Evolutionary conservation across 92 coral and sea anemone species (phyloP).

Genomic region (Actinernus sp.): DNA sequence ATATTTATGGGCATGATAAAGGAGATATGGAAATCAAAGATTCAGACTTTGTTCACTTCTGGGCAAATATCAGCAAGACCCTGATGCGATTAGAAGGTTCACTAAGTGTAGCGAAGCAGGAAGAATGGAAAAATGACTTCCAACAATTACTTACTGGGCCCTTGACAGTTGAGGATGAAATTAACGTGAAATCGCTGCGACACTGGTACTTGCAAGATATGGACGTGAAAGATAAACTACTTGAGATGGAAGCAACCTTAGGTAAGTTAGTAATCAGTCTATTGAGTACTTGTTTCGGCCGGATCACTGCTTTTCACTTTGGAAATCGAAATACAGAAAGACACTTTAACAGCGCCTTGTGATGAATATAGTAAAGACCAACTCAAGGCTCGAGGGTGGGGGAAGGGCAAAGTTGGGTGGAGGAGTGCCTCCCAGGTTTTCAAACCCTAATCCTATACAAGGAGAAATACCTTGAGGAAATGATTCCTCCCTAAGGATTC

Average conservation of each 20-base stretch:
- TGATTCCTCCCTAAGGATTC: too few relatives aligned
- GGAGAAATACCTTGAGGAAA: too few relatives aligned
- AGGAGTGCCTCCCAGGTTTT: too few relatives aligned
- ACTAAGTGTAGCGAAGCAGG: conserved; percentile 9
- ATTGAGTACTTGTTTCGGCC: too few relatives aligned
- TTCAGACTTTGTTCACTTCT: conserved; percentile 17
- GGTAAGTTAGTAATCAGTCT: conserved; percentile 8
- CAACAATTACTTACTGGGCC: conserved; percentile 21
- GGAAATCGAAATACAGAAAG: too few relatives aligned
- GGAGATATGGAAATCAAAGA: conserved; percentile 51
- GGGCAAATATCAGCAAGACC: conserved; percentile 45
- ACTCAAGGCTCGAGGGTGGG: too few relatives aligned
- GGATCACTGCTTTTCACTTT: too few relatives aligned
- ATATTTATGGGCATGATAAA: conserved; percentile 38
- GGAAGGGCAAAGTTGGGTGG: too few relatives aligned
- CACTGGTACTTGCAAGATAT: conserved; percentile 53
- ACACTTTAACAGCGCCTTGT: too few relatives aligned
- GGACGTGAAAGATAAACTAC: conserved; percentile 28
- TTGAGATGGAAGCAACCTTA: conserved; percentile 8
- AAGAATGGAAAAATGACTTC: conserved; percentile 32
- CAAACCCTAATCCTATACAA: too few relatives aligned
- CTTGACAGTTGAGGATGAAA: conserved; percentile 34
- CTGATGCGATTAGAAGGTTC: conserved; percentile 45
- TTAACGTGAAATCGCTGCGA: conserved; percentile 27
- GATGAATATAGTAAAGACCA: too few relatives aligned